Base-by-base conservation (phyloP, 2,888 invertebrate species). In the Conus canariensis region DNA sequence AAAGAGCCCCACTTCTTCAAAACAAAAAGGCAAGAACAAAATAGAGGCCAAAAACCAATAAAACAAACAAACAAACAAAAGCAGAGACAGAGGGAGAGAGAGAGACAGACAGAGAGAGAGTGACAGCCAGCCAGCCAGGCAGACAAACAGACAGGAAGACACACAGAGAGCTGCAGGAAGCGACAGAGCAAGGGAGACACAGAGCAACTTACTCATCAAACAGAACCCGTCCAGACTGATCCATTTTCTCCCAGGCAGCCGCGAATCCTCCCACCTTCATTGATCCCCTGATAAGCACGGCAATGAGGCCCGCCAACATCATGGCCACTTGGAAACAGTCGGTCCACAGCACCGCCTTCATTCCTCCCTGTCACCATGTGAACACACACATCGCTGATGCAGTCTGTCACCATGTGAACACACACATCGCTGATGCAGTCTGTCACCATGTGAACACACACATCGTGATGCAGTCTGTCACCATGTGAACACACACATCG, bases 271-370 rank as follows among this genome's bases (percentile, higher is more conserved):
- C 96, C 12, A 95, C 94, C 58, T 95, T 94, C 6, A 95, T 92
- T 60, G 95, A 92, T 7, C 96, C 96, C 85, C 95, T 93, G 30
- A 96, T 94, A 6, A 96, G 93, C 10, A 96, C 95, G 10, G 96
- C 95, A 0, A 96, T 88, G 83, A 97, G 93, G 14, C 96, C 96
- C 3, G 95, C 93, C 88, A 97, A 94, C 95, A 97, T 97, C 83
- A 97, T 94, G 4, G 93, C 83, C 90, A 96, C 96, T 94, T 97
- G 97, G 90, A 96, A 95, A 1, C 96, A 95, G 91, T 96, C 96
- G 0, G 97, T 97, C 95, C 96, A 96, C 91, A 97, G 95, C 67
- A 97, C 97, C 9, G 97, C 96, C 92, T 96, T 96, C 94, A 97
- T 96, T 14, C 97, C 97, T 14, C 92, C 91, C 91, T 92, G 89